Conservation (phyloP, 2,888 invertebrate genomes). For the Lordiphosa andalusiaca region DNA sequence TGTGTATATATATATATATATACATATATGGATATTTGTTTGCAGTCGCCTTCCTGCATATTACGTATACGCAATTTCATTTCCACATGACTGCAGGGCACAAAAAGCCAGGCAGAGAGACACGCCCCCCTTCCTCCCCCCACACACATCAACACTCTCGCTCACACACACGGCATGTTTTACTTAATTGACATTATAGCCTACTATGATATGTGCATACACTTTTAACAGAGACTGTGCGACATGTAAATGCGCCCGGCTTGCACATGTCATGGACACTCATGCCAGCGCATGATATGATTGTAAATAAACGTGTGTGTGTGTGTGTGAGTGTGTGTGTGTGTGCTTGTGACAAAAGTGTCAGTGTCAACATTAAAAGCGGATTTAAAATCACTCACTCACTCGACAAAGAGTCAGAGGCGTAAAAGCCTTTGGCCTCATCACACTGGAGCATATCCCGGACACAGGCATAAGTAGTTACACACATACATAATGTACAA, state of each 20-base stretch:
- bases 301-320: slow-evolving; percentile 18
- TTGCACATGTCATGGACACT: slow-evolving; percentile 57
- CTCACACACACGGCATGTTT: slow-evolving; percentile 20
- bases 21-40: slow-evolving; percentile 1
- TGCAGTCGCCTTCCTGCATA: slow-evolving; percentile 25
- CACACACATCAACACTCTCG: slow-evolving; percentile 12
- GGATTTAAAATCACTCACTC: slow-evolving; percentile 78
- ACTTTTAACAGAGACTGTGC: slow-evolving; percentile 55
- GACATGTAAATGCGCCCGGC: slow-evolving; percentile 67
- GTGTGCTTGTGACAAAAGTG: slow-evolving; percentile 64
- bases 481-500: background rate
- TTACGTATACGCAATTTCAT: slow-evolving; percentile 69
- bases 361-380: slow-evolving; percentile 79
- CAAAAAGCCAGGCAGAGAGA: slow-evolving; percentile 44
- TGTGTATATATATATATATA: slow-evolving; percentile 9
- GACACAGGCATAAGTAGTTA: background rate
- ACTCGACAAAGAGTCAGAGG: slow-evolving; percentile 50
- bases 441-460: slow-evolving; percentile 1
- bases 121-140: slow-evolving; percentile 19
- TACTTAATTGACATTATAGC: slow-evolving; percentile 77
- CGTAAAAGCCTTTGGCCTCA: slow-evolving; percentile 59
- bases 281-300: slow-evolving; percentile 14
- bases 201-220: slow-evolving; percentile 72
- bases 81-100: slow-evolving; percentile 68
- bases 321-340: slow-evolving; percentile 21